Evolutionary conservation across 1,140 invertebrate species (phyloP), one percentile per base, ranked within the genome.

Genomic region (Tetranychus urticae): DNA sequence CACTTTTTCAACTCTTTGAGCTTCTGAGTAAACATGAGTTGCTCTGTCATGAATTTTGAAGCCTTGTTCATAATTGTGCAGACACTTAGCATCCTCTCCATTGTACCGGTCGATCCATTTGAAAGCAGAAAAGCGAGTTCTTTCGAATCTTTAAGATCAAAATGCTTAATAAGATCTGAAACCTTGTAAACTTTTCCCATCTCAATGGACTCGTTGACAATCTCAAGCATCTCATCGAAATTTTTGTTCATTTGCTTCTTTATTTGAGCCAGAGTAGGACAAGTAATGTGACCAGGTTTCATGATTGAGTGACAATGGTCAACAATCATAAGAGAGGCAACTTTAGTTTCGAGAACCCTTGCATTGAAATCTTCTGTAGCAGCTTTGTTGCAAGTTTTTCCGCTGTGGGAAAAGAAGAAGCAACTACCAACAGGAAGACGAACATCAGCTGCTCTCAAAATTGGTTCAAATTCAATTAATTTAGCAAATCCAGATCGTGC

Each of bases 341-440:
- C 70, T 64, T 86, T 79, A 70, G 91, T 96, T 76, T 97, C 91
- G n/a, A 85, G 82, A 10, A 97, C 92, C 62, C 96, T 76, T 61
- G 81, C 80, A 74, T 99, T 99, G 70, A 82, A 99, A 69, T 92
- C 81, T 14, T 72, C 72, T 0, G 85, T 86, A 7, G 88, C 85
- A 2, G 91, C 93, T 77, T 99, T 99, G 71, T 97, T 97, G 64
- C 85, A 80, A 68, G 84, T 81, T 0, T 82, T 82, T 67, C 91
- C 77, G 72, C 87, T 90, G 69, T 98, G 90, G 8, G 88, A 84
- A 56, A 99, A 85, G 6, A 97, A 86, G 75, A 98, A 98, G 8
- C 82, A 80, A 50, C 82, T 83, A 61, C 81, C 81, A 61, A 76
- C 67, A 3, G 94, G 93, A 37, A 99, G 71, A 0, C 71, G 71